Base-by-base conservation (phyloP, 2,797 vertebrate genomes). In the Leuciscus waleckii region DNA sequence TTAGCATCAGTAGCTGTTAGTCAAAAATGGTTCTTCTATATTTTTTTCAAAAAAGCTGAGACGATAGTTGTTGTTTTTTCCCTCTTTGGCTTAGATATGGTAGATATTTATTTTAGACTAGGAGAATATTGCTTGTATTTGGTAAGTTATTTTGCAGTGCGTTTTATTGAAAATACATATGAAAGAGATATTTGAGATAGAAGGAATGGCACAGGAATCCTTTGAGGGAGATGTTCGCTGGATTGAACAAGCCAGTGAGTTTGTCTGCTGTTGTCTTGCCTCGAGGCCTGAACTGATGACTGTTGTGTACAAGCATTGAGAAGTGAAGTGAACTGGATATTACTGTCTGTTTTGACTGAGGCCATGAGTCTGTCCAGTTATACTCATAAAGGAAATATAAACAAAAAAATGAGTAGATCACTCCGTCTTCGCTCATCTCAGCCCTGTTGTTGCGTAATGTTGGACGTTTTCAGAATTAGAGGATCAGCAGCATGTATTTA, bases 221-320 rank as follows among this genome's bases (percentile, higher is more conserved):
- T 67, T 35, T 1, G 61, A 67, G 58, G 58, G 39, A 65, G 58
- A 61, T 65, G 29, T 29, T 29, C 29, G 26, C n/a, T 19, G 78
- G 63, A 81, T n/a, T 71, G 74, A 82, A 69, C 69, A 29, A 51
- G 49, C 43, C 61, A n/a, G 56, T 78, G 79, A 85, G 70, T 78
- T 29, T 68, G 77, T 75, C 76, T 88, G 85, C 56, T 43, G 67
- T 73, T 32, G 61, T 68, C 61, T 79, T 54, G 41, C 81, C 86
- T 70, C 21, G 13, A 75, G 84, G 37, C 29, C 56, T 26, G 51
- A 73, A 51, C 65, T 85, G 77, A 78, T 83, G 78, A 80, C 71
- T 85, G 54, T 85, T 83, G 37, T 85, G 69, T 81, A 51, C 69
- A 67, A 83, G 83, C 77, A 80, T 37, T 79, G 81, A 88, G 87